Conservation (phyloP, 2,888 invertebrate genomes). For the Chloromyia formosa region DNA sequence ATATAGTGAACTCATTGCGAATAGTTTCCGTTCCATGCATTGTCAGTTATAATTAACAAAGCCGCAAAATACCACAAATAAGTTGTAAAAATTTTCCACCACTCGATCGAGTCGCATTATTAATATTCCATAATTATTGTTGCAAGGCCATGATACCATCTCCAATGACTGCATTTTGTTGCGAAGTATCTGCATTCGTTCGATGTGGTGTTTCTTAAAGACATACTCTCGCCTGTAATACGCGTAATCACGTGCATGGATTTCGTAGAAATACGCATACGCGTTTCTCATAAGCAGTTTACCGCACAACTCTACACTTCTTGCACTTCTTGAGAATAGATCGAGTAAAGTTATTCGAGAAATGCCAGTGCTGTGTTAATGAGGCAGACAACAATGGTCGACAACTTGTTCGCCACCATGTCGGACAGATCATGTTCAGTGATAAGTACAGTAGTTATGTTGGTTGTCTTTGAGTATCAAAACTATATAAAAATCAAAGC, state of each 20-base stretch:
- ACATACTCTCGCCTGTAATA: too few species aligned
- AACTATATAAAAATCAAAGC: too few species aligned
- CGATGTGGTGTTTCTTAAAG: too few species aligned
- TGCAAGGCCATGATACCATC: neutral
- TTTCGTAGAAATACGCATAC: too few species aligned
- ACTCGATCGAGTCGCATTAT: neutral
- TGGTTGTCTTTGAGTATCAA: too few species aligned
- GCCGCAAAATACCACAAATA: conserved; percentile 13
- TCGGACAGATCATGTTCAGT: conserved; percentile 19
- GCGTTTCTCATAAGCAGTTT: neutral
- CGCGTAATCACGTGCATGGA: too few species aligned
- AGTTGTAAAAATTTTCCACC: neutral
- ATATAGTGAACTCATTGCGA: too few species aligned
- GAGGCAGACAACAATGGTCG: conserved; percentile 40
- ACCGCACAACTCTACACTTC: neutral
- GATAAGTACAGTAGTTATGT: conserved; percentile 11
- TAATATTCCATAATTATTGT: conserved; percentile 35
- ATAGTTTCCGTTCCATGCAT: conserved; percentile 1
- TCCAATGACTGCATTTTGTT: neutral
- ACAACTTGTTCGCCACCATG: conserved; percentile 36
- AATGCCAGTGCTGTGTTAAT: conserved; percentile 41
- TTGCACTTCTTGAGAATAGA: conserved; percentile 14
- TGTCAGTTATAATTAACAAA: conserved; percentile 3
- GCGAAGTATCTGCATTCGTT: neutral
- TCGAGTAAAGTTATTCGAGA: conserved; percentile 21